Conservation (phyloP, 2,888 invertebrate genomes). For the Diaprepes abbreviatus region DNA sequence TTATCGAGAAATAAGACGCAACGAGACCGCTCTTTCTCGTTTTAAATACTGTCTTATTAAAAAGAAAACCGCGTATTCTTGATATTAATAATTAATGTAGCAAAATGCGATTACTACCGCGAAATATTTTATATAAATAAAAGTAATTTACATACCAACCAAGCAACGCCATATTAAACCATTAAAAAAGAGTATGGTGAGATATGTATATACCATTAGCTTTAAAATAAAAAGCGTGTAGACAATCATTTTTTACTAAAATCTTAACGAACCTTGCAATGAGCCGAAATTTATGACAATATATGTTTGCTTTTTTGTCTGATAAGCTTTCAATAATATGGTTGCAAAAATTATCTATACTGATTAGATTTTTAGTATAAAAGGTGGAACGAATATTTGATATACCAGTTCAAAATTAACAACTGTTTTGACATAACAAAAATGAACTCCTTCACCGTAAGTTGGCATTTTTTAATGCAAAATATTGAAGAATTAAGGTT, state of each 20-base stretch:
- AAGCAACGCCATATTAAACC: too few species aligned
- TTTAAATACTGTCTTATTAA: too few species aligned
- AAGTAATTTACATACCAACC: too few species aligned
- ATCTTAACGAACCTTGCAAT: background rate
- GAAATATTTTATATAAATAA: too few species aligned
- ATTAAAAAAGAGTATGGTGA: too few species aligned
- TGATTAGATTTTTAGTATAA: slow-evolving; percentile 34
- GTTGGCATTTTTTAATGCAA: background rate
- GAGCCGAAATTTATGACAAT: background rate
- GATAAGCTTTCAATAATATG: background rate
- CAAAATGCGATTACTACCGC: too few species aligned
- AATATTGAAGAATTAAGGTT: too few species aligned
- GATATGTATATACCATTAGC: too few species aligned
- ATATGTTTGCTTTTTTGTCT: background rate
- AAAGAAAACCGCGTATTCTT: too few species aligned
- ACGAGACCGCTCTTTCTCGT: too few species aligned
- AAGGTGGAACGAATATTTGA: background rate
- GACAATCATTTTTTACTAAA: background rate
- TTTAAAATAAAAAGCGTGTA: background rate
- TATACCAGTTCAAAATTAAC: slow-evolving; percentile 28
- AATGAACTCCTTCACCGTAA: slow-evolving; percentile 40
- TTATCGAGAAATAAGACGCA: too few species aligned
- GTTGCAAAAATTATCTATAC: background rate
- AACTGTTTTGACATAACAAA: slow-evolving; percentile 9
- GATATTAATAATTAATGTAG: too few species aligned